Conservation (phyloP, 2,797 vertebrate species). For the Spinus olivaceus region DNA sequence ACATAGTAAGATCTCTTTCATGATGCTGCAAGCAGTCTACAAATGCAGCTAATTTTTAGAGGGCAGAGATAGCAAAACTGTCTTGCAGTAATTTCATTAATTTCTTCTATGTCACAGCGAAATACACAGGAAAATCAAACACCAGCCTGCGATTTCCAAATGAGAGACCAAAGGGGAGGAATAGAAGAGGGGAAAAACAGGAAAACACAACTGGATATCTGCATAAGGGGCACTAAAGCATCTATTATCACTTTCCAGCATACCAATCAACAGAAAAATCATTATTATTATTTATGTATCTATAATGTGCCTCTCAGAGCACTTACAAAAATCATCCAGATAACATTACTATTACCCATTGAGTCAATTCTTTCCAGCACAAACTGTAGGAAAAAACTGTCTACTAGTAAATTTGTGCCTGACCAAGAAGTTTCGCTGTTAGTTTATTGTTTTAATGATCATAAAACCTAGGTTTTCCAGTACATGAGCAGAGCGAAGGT, state of each 20-base stretch:
- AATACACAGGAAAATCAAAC: background rate
- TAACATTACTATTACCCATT: background rate
- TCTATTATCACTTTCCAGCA: background rate
- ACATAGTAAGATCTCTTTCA: fast-evolving
- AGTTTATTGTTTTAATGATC: background rate
- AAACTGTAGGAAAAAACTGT: background rate
- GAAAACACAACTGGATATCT: background rate
- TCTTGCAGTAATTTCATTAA: background rate
- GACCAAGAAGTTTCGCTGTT: background rate
- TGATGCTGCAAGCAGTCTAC: background rate
- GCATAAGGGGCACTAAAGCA: background rate
- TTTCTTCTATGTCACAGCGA: background rate
- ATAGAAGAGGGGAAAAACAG: background rate
- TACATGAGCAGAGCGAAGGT: background rate
- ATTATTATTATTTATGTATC: background rate
- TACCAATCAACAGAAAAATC: background rate
- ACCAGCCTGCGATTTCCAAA: background rate
- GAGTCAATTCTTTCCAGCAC: background rate
- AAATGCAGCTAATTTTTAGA: background rate
- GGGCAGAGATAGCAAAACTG: background rate
- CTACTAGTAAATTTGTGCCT: background rate
- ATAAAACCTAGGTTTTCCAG: background rate
- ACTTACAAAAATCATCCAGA: background rate
- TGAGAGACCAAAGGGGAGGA: background rate
- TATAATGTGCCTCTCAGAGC: background rate